A percentile compares a stretch with the other conserved stretches of the same genome.
Evolutionary conservation across 1,140 invertebrate genomes (phyloP).

Genomic region (Megalonaias nervosa): DNA sequence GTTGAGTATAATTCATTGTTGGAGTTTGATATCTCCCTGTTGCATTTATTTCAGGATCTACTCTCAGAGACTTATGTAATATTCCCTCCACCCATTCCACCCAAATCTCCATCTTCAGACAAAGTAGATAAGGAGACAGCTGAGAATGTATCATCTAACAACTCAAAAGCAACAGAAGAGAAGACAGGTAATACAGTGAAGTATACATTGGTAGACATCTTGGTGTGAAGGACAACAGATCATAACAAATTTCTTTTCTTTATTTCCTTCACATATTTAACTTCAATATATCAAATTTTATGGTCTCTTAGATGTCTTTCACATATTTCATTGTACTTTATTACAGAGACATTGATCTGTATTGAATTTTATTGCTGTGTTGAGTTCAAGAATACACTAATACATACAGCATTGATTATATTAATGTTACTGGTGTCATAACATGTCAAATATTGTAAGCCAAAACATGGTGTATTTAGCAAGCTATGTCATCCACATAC

Average conservation of each 20-base stretch:
- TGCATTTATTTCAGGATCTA: constrained; percentile 40
- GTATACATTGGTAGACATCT: neutral
- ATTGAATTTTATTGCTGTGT: too few species aligned
- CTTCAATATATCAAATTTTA: neutral
- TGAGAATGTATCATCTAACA: constrained; percentile 32
- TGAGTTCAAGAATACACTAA: too few species aligned
- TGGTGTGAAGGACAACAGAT: neutral
- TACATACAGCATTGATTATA: too few species aligned
- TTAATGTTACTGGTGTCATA: too few species aligned
- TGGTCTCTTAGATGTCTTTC: neutral
- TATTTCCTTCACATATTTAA: neutral
- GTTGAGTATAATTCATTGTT: neutral
- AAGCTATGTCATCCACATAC: too few species aligned
- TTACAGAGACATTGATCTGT: neutral
- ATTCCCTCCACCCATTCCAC: constrained; percentile 45
- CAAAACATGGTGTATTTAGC: too few species aligned
- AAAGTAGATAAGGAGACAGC: constrained; percentile 32
- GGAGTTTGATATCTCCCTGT: neutral
- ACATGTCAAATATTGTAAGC: too few species aligned
- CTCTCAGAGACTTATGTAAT: constrained; percentile 51
- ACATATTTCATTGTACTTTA: neutral
- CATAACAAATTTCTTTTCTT: neutral
- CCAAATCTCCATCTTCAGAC: constrained; percentile 28
- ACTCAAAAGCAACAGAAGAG: constrained; percentile 19
- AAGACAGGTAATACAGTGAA: constrained; percentile 25